These are phyloP conservation scores for Syngnathus typhle DNA, from an alignment of 2,113 vertebrate genomes.

Conservation along the genomic window DNA sequence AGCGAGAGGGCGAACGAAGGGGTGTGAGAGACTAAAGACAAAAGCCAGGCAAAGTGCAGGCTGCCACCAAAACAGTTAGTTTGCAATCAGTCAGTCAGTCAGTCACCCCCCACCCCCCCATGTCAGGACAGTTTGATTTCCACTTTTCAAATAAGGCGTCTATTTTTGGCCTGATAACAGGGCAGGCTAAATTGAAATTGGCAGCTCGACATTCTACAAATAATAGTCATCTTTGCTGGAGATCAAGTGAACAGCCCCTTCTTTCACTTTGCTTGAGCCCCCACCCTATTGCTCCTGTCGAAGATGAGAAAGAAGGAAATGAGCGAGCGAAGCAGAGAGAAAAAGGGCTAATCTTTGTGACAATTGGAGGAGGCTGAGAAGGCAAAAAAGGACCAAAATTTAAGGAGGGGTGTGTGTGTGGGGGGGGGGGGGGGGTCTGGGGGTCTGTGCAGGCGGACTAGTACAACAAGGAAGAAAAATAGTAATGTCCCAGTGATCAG, in stretches of 20 bases:
- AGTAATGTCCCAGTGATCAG: constrained; percentile 69
- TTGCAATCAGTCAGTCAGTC: constrained; percentile 74
- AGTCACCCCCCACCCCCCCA: constrained; percentile 66
- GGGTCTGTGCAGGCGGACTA: constrained; percentile 16
- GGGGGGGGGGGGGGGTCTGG: neutral
- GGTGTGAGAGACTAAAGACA: constrained; percentile 56
- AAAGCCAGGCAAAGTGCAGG: constrained; percentile 75
- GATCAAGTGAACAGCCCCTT: constrained; percentile 73
- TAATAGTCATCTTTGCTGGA: constrained; percentile 64
- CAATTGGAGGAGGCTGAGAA: constrained; percentile 67
- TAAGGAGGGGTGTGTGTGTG: constrained; percentile 34
- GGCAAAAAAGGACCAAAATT: constrained; percentile 48
- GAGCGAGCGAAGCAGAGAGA: constrained; percentile 51
- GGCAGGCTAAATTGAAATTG: constrained; percentile 75
- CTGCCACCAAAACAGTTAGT: constrained; percentile 75
- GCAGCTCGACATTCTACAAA: constrained; percentile 74
- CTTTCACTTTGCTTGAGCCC: constrained; percentile 54
- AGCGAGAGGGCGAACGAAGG: constrained; percentile 38
- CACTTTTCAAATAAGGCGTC: constrained; percentile 78
- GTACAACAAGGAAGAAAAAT: constrained; percentile 39
- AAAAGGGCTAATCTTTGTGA: constrained; percentile 69
- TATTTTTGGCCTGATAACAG: constrained; percentile 78
- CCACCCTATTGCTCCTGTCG: constrained; percentile 48
- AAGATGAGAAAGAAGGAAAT: constrained; percentile 62
- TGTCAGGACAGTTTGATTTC: constrained; percentile 78